These are phyloP conservation scores for Hemibagrus guttatus DNA, from an alignment of 2,797 vertebrate species.

Conservation along the genomic window DNA sequence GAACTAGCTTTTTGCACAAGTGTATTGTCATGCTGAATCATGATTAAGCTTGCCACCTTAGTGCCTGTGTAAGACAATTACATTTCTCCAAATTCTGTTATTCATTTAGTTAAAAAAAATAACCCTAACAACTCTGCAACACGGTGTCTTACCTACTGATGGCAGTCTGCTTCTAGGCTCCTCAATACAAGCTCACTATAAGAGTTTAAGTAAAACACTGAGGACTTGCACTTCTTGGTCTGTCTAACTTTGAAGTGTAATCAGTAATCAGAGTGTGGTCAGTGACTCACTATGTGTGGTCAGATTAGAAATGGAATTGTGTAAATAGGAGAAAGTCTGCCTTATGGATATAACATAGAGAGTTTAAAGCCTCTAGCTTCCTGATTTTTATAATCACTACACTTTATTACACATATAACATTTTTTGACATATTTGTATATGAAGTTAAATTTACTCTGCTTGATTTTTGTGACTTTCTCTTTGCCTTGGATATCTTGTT, in stretches of 20 bases:
- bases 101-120: not conserved
- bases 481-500: not conserved
- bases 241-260: not conserved
- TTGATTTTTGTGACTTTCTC: too few relatives aligned
- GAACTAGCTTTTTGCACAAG: not conserved
- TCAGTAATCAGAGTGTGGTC: not conserved
- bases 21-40: not conserved
- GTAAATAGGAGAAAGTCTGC: not conserved
- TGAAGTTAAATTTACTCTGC: not conserved
- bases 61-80: not conserved
- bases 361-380: not conserved
- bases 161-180: not conserved
- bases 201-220: not conserved
- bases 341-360: not conserved
- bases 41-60: not conserved
- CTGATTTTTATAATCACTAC: not conserved
- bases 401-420: not conserved
- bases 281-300: not conserved
- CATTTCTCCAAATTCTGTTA: not conserved
- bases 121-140: not conserved
- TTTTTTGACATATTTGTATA: not conserved
- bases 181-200: not conserved
- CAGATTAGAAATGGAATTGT: not conserved
- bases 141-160: not conserved
- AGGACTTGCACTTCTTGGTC: not conserved